These are phyloP conservation scores for Colinus virginianus DNA, from an alignment of 2,113 vertebrate genomes.

Conservation along the genomic window DNA sequence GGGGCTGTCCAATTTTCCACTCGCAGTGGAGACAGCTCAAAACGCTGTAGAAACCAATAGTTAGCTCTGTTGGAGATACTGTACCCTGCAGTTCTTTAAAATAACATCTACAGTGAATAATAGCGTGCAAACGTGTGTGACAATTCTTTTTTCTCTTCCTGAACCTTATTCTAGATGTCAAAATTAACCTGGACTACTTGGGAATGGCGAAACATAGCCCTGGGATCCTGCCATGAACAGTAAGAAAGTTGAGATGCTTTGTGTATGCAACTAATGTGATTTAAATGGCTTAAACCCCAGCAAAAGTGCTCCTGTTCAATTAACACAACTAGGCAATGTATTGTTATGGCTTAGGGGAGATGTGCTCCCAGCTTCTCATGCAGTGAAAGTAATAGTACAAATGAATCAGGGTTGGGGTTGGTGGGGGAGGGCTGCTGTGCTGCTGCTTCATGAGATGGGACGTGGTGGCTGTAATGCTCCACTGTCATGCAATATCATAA, in stretches of 20 bases:
- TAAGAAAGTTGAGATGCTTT: conserved; percentile 51
- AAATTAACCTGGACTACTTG: conserved; percentile 64
- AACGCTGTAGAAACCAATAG: not conserved
- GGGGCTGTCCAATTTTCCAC: conserved; percentile 4
- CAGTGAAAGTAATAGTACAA: not conserved
- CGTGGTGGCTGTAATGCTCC: not conserved
- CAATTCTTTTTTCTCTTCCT: conserved; percentile 22
- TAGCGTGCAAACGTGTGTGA: not conserved
- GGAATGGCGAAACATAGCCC: conserved; percentile 63
- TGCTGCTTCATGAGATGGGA: not conserved
- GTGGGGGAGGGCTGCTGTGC: not conserved
- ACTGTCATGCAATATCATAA: not conserved
- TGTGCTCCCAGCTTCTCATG: not conserved
- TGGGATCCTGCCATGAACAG: conserved; percentile 58
- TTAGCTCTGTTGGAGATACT: not conserved
- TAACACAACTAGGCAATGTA: not conserved
- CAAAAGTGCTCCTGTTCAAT: not conserved
- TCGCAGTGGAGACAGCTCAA: not conserved
- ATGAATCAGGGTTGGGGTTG: not conserved
- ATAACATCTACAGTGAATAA: not conserved
- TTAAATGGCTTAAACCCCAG: not conserved
- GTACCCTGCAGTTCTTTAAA: conserved; percentile 20
- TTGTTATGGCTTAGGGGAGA: not conserved
- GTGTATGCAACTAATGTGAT: not conserved
- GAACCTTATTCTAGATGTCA: conserved; percentile 64